A percentile compares a stretch with the other conserved stretches of the same genome.
phyloP scores from a whole-genome alignment of 2,113 vertebrate genomes.

The Brienomyrus longianalis region DNA sequence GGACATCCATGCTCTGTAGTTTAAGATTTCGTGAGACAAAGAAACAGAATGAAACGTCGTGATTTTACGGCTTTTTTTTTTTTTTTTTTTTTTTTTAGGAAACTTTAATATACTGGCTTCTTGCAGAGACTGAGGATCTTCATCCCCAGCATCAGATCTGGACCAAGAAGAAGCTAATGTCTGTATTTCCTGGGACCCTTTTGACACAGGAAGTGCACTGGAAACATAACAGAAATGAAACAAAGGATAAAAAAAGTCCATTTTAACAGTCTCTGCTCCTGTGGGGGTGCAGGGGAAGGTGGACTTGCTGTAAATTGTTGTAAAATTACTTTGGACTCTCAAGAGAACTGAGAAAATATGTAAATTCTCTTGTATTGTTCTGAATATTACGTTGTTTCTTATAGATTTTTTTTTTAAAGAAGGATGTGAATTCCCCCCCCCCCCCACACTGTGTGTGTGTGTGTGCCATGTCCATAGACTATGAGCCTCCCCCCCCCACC shows the following conservation, averaged over 20 bases:
- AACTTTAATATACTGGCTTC: not conserved
- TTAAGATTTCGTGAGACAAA: conserved; percentile 57
- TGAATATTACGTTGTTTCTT: conserved; percentile 80
- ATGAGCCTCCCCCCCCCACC: conserved; percentile 67
- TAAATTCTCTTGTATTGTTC: conserved; percentile 82
- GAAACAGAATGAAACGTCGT: not conserved
- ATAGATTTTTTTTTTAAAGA: conserved; percentile 83
- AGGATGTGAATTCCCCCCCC: conserved; percentile 74
- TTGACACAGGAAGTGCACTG: conserved; percentile 62
- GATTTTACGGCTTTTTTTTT: not conserved
- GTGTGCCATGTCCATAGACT: conserved; percentile 78
- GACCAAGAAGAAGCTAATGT: conserved; percentile 67
- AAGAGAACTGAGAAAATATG: conserved; percentile 74
- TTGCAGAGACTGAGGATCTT: conserved; percentile 13
- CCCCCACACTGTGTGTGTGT: conserved; percentile 86
- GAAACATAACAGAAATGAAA: conserved; percentile 9
- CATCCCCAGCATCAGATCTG: conserved; percentile 61
- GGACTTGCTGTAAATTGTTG: conserved; percentile 64
- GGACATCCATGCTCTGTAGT: conserved; percentile 82
- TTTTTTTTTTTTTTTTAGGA: not conserved
- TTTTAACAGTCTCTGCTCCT: conserved; percentile 43
- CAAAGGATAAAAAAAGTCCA: conserved; percentile 17
- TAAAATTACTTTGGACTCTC: conserved; percentile 70
- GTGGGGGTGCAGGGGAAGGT: conserved; percentile 13
- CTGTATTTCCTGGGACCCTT: conserved; percentile 61